These are phyloP conservation scores for Parazoanthus darwini DNA, from an alignment of 92 coral and sea anemone species.

Conservation along the genomic window DNA sequence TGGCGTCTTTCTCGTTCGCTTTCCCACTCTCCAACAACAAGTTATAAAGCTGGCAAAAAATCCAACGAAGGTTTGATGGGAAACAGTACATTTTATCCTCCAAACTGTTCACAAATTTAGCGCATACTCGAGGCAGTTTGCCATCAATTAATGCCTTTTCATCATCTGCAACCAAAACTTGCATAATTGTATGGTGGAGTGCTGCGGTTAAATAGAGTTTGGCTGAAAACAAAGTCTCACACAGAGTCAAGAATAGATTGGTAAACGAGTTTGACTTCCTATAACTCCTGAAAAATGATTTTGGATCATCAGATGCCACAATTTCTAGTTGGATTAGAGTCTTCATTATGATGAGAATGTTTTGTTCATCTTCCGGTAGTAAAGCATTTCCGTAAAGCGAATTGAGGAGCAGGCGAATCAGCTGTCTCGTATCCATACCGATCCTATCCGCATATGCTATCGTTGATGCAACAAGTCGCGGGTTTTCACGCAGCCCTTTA, in stretches of 20 bases:
- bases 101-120: conserved; percentile 72
- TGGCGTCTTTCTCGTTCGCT: conserved; percentile 61
- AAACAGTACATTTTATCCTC: conserved; percentile 88
- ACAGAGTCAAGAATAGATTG: conserved; percentile 66
- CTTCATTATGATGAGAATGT: conserved; percentile 71
- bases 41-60: conserved; percentile 80
- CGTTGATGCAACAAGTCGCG: conserved; percentile 76
- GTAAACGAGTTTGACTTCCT: conserved; percentile 82
- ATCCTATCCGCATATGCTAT: conserved; percentile 82
- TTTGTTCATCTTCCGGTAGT: conserved; percentile 87
- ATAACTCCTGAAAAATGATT: conserved; percentile 64
- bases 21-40: conserved; percentile 64
- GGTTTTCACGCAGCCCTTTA: conserved; percentile 79
- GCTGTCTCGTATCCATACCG: conserved; percentile 79
- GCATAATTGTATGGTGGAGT: conserved; percentile 77
- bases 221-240: conserved; percentile 79
- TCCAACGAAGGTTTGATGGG: conserved; percentile 87
- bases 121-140: conserved; percentile 69
- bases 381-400: conserved; percentile 90
- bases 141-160: conserved; percentile 60
- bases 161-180: conserved; percentile 77
- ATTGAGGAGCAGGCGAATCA: conserved; percentile 76
- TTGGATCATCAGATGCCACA: conserved; percentile 73
- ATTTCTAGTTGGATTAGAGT: conserved; percentile 77
- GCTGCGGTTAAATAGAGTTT: conserved; percentile 87